These are phyloP conservation scores for Macrophya annulata DNA, from an alignment of 2,888 invertebrate species.

Conservation along the genomic window DNA sequence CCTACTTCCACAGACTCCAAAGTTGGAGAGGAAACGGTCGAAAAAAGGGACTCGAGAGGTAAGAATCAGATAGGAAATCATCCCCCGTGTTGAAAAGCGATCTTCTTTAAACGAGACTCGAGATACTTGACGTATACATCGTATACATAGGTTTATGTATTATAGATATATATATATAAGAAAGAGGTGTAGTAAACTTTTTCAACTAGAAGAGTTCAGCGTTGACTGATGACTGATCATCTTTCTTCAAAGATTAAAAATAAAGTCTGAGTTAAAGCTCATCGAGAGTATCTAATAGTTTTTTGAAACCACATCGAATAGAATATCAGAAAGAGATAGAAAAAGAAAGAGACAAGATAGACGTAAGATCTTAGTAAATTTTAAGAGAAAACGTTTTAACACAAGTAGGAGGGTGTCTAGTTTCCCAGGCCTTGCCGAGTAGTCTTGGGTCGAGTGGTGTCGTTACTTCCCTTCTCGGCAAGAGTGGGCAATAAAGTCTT, in stretches of 20 bases:
- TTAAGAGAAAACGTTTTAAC: not conserved
- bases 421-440: slow-evolving; percentile 50
- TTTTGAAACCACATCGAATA: not conserved
- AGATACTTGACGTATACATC: not conserved
- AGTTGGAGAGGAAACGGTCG: slow-evolving; percentile 75
- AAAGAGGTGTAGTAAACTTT: not conserved
- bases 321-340: not conserved
- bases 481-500: slow-evolving; percentile 36
- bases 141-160: not conserved
- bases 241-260: not conserved
- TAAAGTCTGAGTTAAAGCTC: not conserved
- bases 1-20: slow-evolving; percentile 76
- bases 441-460: slow-evolving; percentile 52
- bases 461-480: slow-evolving; percentile 35
- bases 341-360: not conserved
- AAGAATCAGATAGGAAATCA: slow-evolving; percentile 59
- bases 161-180: not conserved
- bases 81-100: not conserved
- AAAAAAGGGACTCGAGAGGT: slow-evolving; percentile 75
- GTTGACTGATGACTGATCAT: not conserved
- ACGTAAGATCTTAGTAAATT: not conserved
- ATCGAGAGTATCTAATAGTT: not conserved
- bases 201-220: not conserved
- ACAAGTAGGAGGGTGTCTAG: slow-evolving; percentile 39
- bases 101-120: slow-evolving; percentile 9